Percentiles rank a stretch among this genome's conserved stretches.
phyloP scores from a whole-genome alignment of 2,888 invertebrate species.

The Agrotis clavis region DNA sequence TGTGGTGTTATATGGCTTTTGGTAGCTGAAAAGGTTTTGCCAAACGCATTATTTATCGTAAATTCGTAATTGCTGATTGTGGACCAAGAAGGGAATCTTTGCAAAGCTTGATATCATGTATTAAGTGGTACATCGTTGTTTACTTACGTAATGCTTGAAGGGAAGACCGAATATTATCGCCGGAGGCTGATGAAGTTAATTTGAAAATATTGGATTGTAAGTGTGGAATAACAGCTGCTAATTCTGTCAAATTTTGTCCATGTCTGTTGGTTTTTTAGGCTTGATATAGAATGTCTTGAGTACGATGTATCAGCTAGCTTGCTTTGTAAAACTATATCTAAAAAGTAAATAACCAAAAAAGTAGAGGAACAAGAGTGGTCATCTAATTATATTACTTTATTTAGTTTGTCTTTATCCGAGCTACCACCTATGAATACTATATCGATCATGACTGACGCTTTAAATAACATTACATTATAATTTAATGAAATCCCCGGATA shows the following conservation, averaged over 20 bases:
- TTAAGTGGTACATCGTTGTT: conserved; percentile 74
- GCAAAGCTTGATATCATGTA: conserved; percentile 79
- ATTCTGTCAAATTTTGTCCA: conserved; percentile 12
- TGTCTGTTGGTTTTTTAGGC: neutral
- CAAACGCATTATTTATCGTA: conserved; percentile 87
- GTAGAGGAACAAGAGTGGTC: too few species aligned
- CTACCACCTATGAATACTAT: too few species aligned
- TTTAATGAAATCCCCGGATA: too few species aligned
- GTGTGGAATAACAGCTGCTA: conserved; percentile 20
- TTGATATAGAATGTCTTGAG: too few species aligned
- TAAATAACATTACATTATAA: too few species aligned
- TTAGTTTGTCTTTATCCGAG: too few species aligned
- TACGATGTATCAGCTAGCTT: too few species aligned
- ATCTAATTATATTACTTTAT: too few species aligned
- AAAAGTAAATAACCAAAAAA: too few species aligned
- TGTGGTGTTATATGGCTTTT: conserved; percentile 54
- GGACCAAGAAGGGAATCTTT: conserved; percentile 77
- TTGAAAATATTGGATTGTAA: conserved; percentile 33
- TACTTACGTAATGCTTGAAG: conserved; percentile 55
- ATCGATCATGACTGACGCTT: too few species aligned
- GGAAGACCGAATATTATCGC: conserved; percentile 30
- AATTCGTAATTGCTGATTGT: conserved; percentile 85
- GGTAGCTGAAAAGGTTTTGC: conserved; percentile 56
- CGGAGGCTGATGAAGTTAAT: conserved; percentile 44
- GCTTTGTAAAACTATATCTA: too few species aligned